Conservation (phyloP, 2,888 invertebrate genomes). For the Cheilosia scutellata region DNA sequence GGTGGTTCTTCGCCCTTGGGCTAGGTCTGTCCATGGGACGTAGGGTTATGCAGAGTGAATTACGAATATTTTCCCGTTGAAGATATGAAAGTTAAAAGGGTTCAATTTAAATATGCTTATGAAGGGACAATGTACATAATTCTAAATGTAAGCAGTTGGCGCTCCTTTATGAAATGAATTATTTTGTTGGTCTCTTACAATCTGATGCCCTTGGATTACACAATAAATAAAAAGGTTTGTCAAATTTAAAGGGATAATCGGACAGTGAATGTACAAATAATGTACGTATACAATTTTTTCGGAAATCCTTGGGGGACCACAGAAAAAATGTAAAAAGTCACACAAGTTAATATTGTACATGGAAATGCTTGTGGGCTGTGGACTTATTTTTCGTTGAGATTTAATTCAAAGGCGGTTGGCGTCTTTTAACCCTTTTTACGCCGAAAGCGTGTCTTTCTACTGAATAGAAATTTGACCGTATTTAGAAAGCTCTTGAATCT, state of each 20-base stretch:
- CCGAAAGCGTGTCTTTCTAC: too few relatives aligned
- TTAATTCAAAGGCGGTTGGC: too few relatives aligned
- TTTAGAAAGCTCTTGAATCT: too few relatives aligned
- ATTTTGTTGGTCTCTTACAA: background rate
- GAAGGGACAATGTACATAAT: background rate
- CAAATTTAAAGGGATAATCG: background rate
- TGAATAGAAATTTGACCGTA: too few relatives aligned
- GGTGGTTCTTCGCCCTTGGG: slow-evolving; percentile 27
- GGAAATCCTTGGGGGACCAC: too few relatives aligned
- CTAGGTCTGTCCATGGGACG: slow-evolving; percentile 23
- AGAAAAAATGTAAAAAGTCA: too few relatives aligned
- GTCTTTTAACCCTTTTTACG: too few relatives aligned
- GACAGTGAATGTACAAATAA: background rate
- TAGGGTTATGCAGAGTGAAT: background rate
- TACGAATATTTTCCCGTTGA: background rate
- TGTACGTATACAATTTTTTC: too few relatives aligned
- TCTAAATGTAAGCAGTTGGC: slow-evolving; percentile 11
- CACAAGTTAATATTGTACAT: too few relatives aligned
- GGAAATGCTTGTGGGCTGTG: too few relatives aligned
- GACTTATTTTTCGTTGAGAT: too few relatives aligned
- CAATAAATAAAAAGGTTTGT: background rate
- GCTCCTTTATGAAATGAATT: slow-evolving; percentile 11
- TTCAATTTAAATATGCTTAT: background rate
- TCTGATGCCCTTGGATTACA: slow-evolving; percentile 5
- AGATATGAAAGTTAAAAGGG: background rate